Base-by-base conservation (phyloP, 2,797 vertebrate species). In the Spinus olivaceus region DNA sequence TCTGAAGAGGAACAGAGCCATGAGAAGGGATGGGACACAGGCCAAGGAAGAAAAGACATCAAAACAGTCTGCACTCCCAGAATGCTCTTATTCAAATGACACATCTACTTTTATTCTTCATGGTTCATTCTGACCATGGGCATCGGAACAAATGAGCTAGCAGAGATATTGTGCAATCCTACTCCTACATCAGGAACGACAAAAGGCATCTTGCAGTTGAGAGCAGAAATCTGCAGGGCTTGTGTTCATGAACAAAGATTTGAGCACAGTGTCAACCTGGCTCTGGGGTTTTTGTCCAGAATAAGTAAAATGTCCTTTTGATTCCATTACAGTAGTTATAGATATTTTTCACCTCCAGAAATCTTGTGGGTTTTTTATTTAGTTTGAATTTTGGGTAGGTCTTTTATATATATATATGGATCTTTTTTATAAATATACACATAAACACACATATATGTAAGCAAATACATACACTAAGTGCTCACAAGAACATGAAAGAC, bases 71-170 rank as follows among this genome's bases (percentile, higher is more conserved):
- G 56, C 35, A 21, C 20, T 88, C 74, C 54, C 86, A 83, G 66
- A 60, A 54, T 10, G 82, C 90, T 84, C 59, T 90, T 77, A 95
- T 25, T 74, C 1, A 0, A 94, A 93, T 57, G 86, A 69, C 88
- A 88, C 2, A 0, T 84, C 80, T 84, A 70, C 93, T 95, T 88
- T 23, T 51, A 76, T 77, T 95, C 86, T 92, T 88, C 94, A 88
- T 73, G 86, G 78, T 90, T 95, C 90, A 57, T 84, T 92, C 78
- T 84, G 81, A 93, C 49, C 77, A 94, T 6, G 47, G 7, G 32
- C 59, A 94, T 63, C 83, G 90, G 74, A 88, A 88, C 71, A 94
- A 81, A 88, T 32, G 64, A 93, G 92, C 64, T 80, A 91, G 60
- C 51, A 81, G 60, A 84, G 42, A 56, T 22, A 67, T n/a, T 65